A percentile compares a stretch with the other conserved stretches of the same genome.
These are phyloP conservation scores for Steatocranus sp. DNA, from an alignment of 2,797 vertebrate genomes.

Conservation along the genomic window DNA sequence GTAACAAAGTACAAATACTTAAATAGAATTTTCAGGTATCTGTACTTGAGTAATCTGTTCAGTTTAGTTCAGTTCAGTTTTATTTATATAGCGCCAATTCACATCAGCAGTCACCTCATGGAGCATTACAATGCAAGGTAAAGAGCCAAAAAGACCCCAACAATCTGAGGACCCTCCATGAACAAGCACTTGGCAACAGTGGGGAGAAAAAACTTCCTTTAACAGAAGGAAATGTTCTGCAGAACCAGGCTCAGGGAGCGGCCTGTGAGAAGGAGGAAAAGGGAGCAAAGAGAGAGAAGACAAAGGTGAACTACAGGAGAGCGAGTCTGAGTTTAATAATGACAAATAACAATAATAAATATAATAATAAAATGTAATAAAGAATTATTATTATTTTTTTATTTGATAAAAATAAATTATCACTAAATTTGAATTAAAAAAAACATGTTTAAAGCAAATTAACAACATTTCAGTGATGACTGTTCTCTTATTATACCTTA, in stretches of 20 bases:
- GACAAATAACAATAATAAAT: not conserved
- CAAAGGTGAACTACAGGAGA: not conserved
- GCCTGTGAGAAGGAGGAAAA: not conserved
- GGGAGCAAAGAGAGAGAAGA: not conserved
- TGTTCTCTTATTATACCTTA: not conserved
- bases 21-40: not conserved
- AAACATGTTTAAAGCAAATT: not conserved
- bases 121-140: not conserved
- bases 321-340: not conserved
- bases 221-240: not conserved
- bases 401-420: not conserved
- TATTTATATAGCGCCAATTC: not conserved
- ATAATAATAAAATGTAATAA: not conserved
- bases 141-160: not conserved
- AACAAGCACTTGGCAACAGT: not conserved
- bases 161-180: not conserved
- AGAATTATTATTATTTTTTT: not conserved
- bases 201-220: not conserved
- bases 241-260: not conserved
- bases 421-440: not conserved
- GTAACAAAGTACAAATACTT: not conserved
- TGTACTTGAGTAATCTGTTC: not conserved
- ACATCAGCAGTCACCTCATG: not conserved
- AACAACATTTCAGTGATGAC: not conserved
- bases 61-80: not conserved